Percentiles rank a stretch among this genome's conserved stretches.
These are phyloP conservation scores for Amphipyra tragopoginis DNA, from an alignment of 2,888 invertebrate genomes.

Conservation along the genomic window DNA sequence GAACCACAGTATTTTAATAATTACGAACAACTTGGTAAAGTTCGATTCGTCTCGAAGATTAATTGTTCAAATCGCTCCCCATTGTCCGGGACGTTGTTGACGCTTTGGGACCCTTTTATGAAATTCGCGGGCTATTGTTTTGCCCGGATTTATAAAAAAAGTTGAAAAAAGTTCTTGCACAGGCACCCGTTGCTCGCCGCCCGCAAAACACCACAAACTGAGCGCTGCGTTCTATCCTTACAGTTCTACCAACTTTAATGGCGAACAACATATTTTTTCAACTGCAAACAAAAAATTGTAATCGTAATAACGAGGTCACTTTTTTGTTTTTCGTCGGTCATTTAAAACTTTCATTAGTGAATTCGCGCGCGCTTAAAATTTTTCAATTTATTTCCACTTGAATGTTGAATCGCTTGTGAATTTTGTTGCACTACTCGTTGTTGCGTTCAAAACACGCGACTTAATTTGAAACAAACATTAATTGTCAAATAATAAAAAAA, in stretches of 20 bases:
- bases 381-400: slow-evolving; percentile 79
- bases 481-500: not conserved
- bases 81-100: slow-evolving; percentile 82
- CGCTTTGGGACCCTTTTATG: slow-evolving; percentile 82
- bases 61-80: slow-evolving; percentile 81
- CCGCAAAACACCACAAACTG: slow-evolving; percentile 31
- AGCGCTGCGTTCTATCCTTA: slow-evolving; percentile 57
- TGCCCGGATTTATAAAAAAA: slow-evolving; percentile 83
- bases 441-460: slow-evolving; percentile 18
- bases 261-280: slow-evolving; percentile 50
- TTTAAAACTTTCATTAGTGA: slow-evolving; percentile 89
- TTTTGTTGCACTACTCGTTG: slow-evolving; percentile 49
- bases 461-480: slow-evolving; percentile 10
- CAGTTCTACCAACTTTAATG: slow-evolving; percentile 44
- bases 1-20: slow-evolving; percentile 60
- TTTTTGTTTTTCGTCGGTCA: slow-evolving; percentile 84
- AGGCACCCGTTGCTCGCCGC: slow-evolving; percentile 44
- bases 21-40: slow-evolving; percentile 64
- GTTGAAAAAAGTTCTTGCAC: slow-evolving; percentile 75
- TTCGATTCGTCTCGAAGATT: slow-evolving; percentile 85
- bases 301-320: slow-evolving; percentile 85
- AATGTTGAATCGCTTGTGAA: slow-evolving; percentile 66
- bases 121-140: slow-evolving; percentile 85
- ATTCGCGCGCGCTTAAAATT: slow-evolving; percentile 78
- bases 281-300: slow-evolving; percentile 72